These are phyloP conservation scores for Rutilus rutilus DNA, from an alignment of 2,113 vertebrate genomes.

Conservation along the genomic window DNA sequence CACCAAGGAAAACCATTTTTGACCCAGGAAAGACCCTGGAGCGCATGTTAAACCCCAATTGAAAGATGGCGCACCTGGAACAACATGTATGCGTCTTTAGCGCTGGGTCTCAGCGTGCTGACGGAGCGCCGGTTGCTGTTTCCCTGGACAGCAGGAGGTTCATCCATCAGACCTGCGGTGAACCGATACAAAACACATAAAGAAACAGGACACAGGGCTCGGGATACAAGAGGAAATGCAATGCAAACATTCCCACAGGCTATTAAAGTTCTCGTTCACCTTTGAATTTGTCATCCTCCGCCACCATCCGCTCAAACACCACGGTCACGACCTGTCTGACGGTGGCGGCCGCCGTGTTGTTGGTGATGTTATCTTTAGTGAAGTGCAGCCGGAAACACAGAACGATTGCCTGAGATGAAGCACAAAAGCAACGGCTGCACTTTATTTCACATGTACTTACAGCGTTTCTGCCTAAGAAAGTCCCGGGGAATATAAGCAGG, in stretches of 20 bases:
- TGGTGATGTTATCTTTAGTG: conserved; percentile 99
- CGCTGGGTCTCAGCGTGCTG: conserved; percentile 93
- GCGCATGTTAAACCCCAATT: too few relatives aligned
- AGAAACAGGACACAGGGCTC: neutral
- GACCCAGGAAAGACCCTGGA: too few relatives aligned
- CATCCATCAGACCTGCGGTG: conserved; percentile 80
- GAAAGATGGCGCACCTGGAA: conserved; percentile 86
- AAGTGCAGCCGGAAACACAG: conserved; percentile 98
- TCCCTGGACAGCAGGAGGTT: conserved; percentile 84
- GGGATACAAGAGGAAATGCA: neutral
- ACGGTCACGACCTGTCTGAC: conserved; percentile 97
- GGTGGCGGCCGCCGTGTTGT: conserved; percentile 96
- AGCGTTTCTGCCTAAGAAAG: too few relatives aligned
- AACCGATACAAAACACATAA: neutral
- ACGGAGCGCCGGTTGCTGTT: conserved; percentile 95
- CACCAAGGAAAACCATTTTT: too few relatives aligned
- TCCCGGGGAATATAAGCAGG: too few relatives aligned
- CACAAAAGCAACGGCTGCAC: neutral
- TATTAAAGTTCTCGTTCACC: conserved; percentile 69
- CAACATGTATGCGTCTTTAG: conserved; percentile 98
- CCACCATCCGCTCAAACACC: conserved; percentile 98
- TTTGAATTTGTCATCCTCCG: conserved; percentile 92
- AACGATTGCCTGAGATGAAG: conserved; percentile 88
- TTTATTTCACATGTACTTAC: too few relatives aligned
- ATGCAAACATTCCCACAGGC: neutral